Evolutionary conservation across 2,797 vertebrate genomes (phyloP).

Genomic region (Notoglanidium macrostoma): DNA sequence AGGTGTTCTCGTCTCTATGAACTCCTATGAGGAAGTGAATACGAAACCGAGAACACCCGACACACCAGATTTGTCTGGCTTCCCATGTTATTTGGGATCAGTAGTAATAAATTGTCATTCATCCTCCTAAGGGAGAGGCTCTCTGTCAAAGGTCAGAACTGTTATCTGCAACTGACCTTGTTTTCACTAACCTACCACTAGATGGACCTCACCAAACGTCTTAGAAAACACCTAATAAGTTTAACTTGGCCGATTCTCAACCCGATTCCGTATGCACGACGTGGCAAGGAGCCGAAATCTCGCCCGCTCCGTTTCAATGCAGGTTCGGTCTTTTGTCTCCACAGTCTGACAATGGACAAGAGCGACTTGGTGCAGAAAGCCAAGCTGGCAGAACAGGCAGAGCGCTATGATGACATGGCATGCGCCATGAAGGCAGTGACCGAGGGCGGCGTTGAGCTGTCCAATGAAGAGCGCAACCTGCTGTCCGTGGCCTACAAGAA

Average conservation of each 20-base stretch:
- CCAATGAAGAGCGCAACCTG: slow-evolving; percentile 96
- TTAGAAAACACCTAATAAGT: background rate
- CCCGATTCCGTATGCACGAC: background rate
- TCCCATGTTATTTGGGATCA: background rate
- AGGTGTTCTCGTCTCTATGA: background rate
- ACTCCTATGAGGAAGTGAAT: background rate
- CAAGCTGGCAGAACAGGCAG: slow-evolving; percentile 97
- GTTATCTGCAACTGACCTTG: background rate
- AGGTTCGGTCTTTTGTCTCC: accelerated
- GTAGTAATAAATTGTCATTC: background rate
- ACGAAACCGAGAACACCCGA: background rate
- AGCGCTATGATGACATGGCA: slow-evolving; percentile 98
- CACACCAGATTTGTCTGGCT: background rate
- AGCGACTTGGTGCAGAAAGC: slow-evolving; percentile 98
- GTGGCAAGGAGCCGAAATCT: background rate
- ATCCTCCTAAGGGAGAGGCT: background rate
- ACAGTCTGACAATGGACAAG: slow-evolving; percentile 89
- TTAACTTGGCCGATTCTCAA: background rate
- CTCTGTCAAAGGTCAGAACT: background rate
- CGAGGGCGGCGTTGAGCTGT: slow-evolving; percentile 89
- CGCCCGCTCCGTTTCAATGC: background rate
- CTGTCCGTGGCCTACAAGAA: slow-evolving; percentile 99
- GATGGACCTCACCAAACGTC: background rate
- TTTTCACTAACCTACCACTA: slow-evolving; percentile 10
- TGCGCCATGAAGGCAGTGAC: slow-evolving; percentile 94